Base-by-base conservation (phyloP, 2,888 invertebrate species). In the Nemurella pictetii region DNA sequence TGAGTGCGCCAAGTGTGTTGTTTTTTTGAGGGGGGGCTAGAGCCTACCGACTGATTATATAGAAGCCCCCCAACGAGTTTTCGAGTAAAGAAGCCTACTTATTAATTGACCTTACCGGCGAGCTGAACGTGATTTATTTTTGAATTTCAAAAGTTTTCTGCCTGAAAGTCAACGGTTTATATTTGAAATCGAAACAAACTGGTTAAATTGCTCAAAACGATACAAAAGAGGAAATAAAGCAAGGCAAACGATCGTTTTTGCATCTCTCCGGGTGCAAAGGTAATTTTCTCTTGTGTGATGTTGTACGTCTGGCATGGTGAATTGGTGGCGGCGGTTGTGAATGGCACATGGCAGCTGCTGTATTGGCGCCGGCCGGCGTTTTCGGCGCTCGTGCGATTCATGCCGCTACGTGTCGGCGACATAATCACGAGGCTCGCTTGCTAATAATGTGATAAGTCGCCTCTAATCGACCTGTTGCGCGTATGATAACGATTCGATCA, bases 21-120 rank as follows among this genome's bases (percentile, higher is more conserved):
- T 29, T 78, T 84, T 36, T 74, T 29, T 74, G 84, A 20, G 86
- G 86, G 86, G 86, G 86, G 83, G 83, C 85, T 86, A 55, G n/a
- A n/a, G 75, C 83, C 78, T 84, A 80, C 80, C 55, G 32, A 80
- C 27, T 83, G 74, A 86, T 83, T n/a, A 80, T 73, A 80, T 29
- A 83, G 74, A 81, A 75, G 84, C 85, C 85, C 86, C 86, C 86
- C 85, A 83, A 80, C 55, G 55, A 35, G 20, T 55, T n/a, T n/a
- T n/a, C 78, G 80, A n/a, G 15, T 55, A 55, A 55, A 55, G 2
- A 15, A 55, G 74, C 27, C 30, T 25, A 73, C 74, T 26, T 91
- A 29, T 0, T 32, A 74, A n/a, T 29, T 74, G 26, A 28, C 2
- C 25, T 84, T 36, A 35, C 75, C 80, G 55, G 29, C 5, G 15